Base-by-base conservation (phyloP, 2,888 invertebrate genomes). In the Colostygia pectinataria region DNA sequence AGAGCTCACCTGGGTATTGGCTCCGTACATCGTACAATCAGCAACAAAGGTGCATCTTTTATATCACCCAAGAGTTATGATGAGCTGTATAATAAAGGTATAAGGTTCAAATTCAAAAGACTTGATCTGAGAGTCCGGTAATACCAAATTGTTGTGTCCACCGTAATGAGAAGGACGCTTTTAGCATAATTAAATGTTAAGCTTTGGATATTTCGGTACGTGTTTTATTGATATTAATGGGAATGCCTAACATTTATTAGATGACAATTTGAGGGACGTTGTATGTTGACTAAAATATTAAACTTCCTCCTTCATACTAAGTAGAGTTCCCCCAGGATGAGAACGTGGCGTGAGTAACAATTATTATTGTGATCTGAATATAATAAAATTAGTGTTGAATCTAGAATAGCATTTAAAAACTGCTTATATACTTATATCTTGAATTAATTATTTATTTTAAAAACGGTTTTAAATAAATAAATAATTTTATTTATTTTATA, bases 131-230 rank as follows among this genome's bases (percentile, higher is more conserved):
- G 24, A 39, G 24, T 44, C 51, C 67, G 65, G 68, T 75, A 72
- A 79, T 74, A 76, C 73, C 72, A 75, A 78, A 83, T 82, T 77
- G 80, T 75, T 73, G 73, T 68, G 57, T 66, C 62, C 38, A 74
- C 83, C 82, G 76, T 85, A 86, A 83, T 82, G 83, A 80, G 80
- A 80, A 78, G 74, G 73, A 76, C 74, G 87, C 88, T 88, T 88
- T 89, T 87, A 88, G 78, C 66, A 73, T 71, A 83, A 89, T 89
- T 85, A 87, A 85, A 74, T 71, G 73, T 71, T 63, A 55, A 61
- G 64, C 65, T 57, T 55, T 67, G 66, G 65, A 74, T 70, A 68
- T n/a, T n/a, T 65, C 59, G 64, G 59, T 61, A 42, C 18, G 18
- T 18, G n/a, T n/a, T n/a, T n/a, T n/a, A n/a, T n/a, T n/a, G n/a